Percentiles rank a stretch among this genome's conserved stretches.
Conservation (phyloP, 2,113 vertebrate genomes). For the Hippocampus abdominalis region DNA sequence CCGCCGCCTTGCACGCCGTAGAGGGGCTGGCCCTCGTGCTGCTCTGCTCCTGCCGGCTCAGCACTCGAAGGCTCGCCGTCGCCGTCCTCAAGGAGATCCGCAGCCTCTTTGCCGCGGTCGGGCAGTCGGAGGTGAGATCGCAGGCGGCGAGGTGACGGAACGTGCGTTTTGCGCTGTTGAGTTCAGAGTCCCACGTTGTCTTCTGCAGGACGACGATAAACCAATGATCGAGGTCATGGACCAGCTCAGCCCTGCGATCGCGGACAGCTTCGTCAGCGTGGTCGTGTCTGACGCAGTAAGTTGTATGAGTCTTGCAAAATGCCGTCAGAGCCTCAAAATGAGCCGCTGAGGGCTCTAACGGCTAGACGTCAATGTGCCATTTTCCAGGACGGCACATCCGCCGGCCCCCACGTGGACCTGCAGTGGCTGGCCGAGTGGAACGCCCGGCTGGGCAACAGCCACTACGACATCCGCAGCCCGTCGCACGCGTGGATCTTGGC, state of each 20-base stretch:
- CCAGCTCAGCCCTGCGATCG: slow-evolving; percentile 87
- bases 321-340: background rate
- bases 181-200: background rate
- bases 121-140: slow-evolving; percentile 86
- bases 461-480: slow-evolving; percentile 93
- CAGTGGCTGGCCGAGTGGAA: slow-evolving; percentile 98
- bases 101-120: slow-evolving; percentile 83
- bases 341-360: no score
- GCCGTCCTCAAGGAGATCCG: slow-evolving; percentile 89
- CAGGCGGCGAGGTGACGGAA: background rate
- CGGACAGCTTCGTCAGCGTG: slow-evolving; percentile 91
- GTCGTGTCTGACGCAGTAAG: slow-evolving; percentile 91
- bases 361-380: background rate
- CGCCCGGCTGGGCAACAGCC: slow-evolving; percentile 86
- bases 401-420: slow-evolving; percentile 87
- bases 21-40: slow-evolving; percentile 91
- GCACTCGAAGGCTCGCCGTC: slow-evolving; percentile 87
- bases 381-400: slow-evolving; percentile 75
- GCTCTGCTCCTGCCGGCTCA: slow-evolving; percentile 91
- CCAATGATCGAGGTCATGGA: slow-evolving; percentile 98
- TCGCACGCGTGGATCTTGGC: slow-evolving; percentile 98
- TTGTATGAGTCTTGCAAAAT: slow-evolving; percentile 13
- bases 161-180: no score
- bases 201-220: slow-evolving; percentile 87
- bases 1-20: slow-evolving; percentile 81